Percentiles rank a stretch among this genome's conserved stretches.
Conservation (phyloP, 2,113 vertebrate species). For the Ciconia boyciana region DNA sequence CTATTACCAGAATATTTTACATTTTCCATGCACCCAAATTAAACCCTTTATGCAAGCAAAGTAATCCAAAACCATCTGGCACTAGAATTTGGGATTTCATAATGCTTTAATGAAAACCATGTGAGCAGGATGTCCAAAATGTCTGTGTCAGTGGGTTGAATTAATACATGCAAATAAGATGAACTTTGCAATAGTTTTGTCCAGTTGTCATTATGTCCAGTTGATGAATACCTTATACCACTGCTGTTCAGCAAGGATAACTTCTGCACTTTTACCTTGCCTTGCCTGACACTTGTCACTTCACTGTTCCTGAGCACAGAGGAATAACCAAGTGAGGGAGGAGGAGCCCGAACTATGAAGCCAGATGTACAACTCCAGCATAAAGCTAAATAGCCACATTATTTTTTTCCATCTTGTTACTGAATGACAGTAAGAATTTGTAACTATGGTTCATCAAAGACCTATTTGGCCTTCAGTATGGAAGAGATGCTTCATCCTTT, state of each 20-base stretch:
- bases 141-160: not conserved
- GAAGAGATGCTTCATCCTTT: not conserved
- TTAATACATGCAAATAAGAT: not conserved
- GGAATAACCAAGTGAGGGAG: not conserved
- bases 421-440: not conserved
- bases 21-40: constrained; percentile 40
- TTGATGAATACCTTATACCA: not conserved
- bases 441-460: not conserved
- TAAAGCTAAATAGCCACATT: not conserved
- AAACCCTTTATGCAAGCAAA: constrained; percentile 25
- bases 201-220: not conserved
- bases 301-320: not conserved
- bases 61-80: constrained; percentile 51
- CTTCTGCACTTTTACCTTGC: not conserved
- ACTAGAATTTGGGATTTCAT: constrained; percentile 39
- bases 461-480: not conserved
- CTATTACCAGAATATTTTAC: constrained; percentile 26
- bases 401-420: not conserved
- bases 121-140: constrained; percentile 12
- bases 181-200: not conserved
- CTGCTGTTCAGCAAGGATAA: not conserved
- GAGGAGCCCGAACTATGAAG: fast-evolving
- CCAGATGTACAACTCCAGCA: not conserved
- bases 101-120: constrained; percentile 47
- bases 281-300: not conserved